These are phyloP conservation scores for Oreotrochilus melanogaster DNA, from an alignment of 2,113 vertebrate genomes.

Conservation along the genomic window DNA sequence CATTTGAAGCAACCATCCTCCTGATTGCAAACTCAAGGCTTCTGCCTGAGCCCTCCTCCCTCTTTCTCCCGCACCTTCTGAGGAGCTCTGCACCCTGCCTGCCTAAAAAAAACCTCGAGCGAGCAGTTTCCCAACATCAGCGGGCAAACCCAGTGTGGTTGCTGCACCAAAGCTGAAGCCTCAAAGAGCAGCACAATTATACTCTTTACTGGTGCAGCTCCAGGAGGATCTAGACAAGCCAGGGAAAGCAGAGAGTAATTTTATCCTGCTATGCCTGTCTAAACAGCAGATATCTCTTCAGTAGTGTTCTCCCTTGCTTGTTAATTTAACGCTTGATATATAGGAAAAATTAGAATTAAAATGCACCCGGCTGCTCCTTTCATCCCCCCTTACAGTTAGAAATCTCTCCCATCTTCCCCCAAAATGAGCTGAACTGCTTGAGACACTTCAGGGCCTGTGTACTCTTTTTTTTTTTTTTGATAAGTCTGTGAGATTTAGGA, in stretches of 20 bases:
- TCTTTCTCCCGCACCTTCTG: neutral
- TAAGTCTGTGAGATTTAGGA: neutral
- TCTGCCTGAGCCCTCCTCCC: neutral
- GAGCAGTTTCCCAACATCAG: neutral
- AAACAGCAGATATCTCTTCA: conserved; percentile 37
- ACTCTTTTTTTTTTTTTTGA: neutral
- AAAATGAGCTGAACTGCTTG: neutral
- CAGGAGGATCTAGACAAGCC: conserved; percentile 41
- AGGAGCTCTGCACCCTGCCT: neutral
- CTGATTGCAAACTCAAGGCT: neutral
- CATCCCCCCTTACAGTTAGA: neutral
- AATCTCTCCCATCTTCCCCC: conserved; percentile 14
- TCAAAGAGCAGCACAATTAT: conserved; percentile 18
- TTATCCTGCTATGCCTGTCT: conserved; percentile 60
- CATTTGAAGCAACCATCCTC: neutral
- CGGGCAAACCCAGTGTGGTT: neutral
- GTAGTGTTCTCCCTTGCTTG: neutral
- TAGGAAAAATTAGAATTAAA: conserved; percentile 63
- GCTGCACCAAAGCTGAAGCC: neutral
- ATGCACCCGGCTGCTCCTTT: neutral
- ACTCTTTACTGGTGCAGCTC: conserved; percentile 38
- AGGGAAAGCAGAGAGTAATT: neutral
- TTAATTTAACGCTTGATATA: conserved; percentile 69
- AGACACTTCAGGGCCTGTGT: neutral
- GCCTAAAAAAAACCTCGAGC: neutral